Conservation (phyloP, 2,113 vertebrate species). For the Macroglossus sobrinus region DNA sequence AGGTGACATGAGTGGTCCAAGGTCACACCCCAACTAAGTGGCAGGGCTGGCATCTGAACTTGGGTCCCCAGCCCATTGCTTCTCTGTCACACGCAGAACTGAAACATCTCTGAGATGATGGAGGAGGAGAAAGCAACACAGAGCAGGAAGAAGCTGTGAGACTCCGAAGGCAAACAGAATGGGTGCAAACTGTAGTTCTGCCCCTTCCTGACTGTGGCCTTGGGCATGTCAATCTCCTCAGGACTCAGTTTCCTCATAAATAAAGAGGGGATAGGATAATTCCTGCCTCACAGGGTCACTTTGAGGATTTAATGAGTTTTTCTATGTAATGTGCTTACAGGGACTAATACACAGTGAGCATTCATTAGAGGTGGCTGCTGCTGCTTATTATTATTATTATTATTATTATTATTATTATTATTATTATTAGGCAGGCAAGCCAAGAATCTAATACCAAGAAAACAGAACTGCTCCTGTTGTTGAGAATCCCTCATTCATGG, state of each 20-base stretch:
- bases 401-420: accelerated
- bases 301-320: accelerated
- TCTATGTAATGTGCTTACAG: accelerated
- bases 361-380: not conserved
- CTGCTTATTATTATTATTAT: accelerated
- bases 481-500: not conserved
- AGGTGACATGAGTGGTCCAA: not conserved
- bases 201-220: not conserved
- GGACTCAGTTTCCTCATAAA: not conserved
- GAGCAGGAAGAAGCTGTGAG: accelerated
- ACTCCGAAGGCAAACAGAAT: accelerated
- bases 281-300: not conserved
- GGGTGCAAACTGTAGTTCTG: accelerated
- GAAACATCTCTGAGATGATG: not conserved
- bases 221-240: not conserved
- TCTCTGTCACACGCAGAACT: accelerated
- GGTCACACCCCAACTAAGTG: not conserved
- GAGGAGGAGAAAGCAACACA: not conserved
- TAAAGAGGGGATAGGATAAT: accelerated
- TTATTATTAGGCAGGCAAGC: not conserved
- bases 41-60: not conserved
- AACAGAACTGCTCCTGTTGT: not conserved
- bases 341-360: not conserved
- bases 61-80: not conserved
- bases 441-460: not conserved